phyloP scores from a whole-genome alignment of 2,797 vertebrate genomes.

The Premnoplex brunnescens region DNA sequence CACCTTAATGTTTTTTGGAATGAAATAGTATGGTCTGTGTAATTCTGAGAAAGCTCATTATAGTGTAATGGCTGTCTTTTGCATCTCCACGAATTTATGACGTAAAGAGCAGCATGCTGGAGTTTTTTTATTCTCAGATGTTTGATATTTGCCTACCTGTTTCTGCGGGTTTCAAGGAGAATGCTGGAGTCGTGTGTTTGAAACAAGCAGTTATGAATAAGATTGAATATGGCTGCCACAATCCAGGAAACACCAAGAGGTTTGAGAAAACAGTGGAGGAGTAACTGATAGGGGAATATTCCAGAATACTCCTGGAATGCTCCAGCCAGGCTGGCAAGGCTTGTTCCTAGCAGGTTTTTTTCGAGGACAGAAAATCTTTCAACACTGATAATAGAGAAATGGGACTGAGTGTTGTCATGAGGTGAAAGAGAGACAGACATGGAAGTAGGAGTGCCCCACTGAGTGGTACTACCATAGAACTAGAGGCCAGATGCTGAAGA shows the following conservation, averaged over 20 bases:
- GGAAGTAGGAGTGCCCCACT: neutral
- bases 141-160: neutral
- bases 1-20: neutral
- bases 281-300: neutral
- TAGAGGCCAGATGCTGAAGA: neutral
- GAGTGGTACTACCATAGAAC: neutral
- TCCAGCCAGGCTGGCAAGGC: neutral
- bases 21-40: neutral
- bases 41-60: neutral
- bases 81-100: neutral
- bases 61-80: neutral
- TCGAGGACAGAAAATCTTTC: neutral
- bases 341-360: neutral
- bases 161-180: neutral
- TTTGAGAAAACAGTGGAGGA: neutral
- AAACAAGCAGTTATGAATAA: neutral
- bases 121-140: neutral
- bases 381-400: neutral
- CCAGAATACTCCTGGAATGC: neutral
- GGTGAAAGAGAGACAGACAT: neutral
- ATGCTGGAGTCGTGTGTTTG: neutral
- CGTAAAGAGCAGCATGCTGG: neutral
- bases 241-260: neutral
- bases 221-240: neutral
- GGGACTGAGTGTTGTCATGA: neutral